Evolutionary conservation across 2,797 vertebrate species (phyloP).

Genomic region (Cynodonichthys magdalenae): DNA sequence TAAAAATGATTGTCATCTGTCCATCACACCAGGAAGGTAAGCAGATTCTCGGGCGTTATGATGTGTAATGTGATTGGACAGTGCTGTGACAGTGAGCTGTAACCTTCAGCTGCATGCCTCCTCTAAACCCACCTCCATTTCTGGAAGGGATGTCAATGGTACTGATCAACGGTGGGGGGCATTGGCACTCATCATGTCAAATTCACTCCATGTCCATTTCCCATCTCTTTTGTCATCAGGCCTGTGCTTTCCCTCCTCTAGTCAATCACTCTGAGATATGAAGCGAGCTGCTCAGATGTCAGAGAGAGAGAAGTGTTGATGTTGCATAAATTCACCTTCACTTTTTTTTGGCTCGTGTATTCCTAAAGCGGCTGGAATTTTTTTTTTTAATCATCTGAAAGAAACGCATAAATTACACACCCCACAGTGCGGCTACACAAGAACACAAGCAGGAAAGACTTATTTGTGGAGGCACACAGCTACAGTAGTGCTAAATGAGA

Average conservation of each 20-base stretch:
- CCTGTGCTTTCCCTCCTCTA: slow-evolving; percentile 56
- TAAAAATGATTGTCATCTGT: slow-evolving; percentile 81
- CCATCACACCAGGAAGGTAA: slow-evolving; percentile 73
- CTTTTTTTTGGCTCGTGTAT: slow-evolving; percentile 32
- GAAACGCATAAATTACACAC: slow-evolving; percentile 20
- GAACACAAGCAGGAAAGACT: slow-evolving; percentile 43
- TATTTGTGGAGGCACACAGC: slow-evolving; percentile 53
- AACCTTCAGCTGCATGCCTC: slow-evolving; percentile 83
- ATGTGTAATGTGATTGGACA: slow-evolving; percentile 80
- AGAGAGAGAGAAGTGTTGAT: slow-evolving; percentile 50
- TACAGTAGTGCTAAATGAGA: slow-evolving; percentile 77
- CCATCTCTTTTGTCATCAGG: slow-evolving; percentile 72
- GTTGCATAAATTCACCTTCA: slow-evolving; percentile 59
- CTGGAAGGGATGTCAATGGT: slow-evolving; percentile 72
- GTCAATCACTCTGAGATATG: slow-evolving; percentile 70
- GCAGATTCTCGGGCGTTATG: slow-evolving; percentile 59
- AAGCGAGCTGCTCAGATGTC: slow-evolving; percentile 43
- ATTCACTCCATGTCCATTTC: slow-evolving; percentile 76
- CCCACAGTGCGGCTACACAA: neutral
- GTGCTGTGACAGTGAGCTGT: slow-evolving; percentile 81
- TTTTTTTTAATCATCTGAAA: slow-evolving; percentile 59
- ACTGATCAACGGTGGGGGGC: slow-evolving; percentile 80
- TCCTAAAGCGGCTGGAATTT: slow-evolving; percentile 38
- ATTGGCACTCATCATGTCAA: slow-evolving; percentile 82
- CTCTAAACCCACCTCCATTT: slow-evolving; percentile 74